phyloP scores from a whole-genome alignment of 2,797 vertebrate species.

The Hephaestus fuliginosus region DNA sequence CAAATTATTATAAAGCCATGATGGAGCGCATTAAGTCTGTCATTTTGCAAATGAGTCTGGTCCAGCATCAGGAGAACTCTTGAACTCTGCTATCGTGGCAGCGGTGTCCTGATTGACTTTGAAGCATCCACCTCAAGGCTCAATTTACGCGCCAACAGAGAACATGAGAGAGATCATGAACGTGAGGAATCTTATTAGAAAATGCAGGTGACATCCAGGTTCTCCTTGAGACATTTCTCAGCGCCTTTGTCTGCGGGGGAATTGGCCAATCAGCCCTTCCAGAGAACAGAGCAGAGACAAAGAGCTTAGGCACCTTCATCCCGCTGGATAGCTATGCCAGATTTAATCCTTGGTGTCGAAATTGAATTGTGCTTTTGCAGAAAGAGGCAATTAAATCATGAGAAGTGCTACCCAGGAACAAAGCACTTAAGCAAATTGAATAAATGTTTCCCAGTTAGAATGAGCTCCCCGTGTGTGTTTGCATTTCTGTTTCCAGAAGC shows the following conservation, averaged over 20 bases:
- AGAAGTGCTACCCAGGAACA: constrained; percentile 72
- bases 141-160: constrained; percentile 36
- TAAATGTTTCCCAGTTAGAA: constrained; percentile 69
- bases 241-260: constrained; percentile 29
- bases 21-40: neutral
- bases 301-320: constrained; percentile 53
- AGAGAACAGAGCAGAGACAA: constrained; percentile 41
- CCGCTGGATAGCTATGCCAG: constrained; percentile 48
- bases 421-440: constrained; percentile 85
- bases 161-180: constrained; percentile 41
- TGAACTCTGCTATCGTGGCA: constrained; percentile 13
- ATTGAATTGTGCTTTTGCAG: constrained; percentile 81
- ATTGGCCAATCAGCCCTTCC: constrained; percentile 42
- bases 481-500: constrained; percentile 43
- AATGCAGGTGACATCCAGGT: constrained; percentile 45
- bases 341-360: constrained; percentile 76
- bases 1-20: neutral
- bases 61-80: neutral
- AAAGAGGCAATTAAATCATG: constrained; percentile 84
- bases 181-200: constrained; percentile 48
- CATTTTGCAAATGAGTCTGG: constrained; percentile 13
- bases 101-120: constrained; percentile 22
- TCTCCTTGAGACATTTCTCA: constrained; percentile 39
- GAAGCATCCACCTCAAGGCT: constrained; percentile 21
- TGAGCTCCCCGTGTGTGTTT: constrained; percentile 50